Base-by-base conservation (phyloP, 2,888 invertebrate genomes). In the Odontocerum albicorne region DNA sequence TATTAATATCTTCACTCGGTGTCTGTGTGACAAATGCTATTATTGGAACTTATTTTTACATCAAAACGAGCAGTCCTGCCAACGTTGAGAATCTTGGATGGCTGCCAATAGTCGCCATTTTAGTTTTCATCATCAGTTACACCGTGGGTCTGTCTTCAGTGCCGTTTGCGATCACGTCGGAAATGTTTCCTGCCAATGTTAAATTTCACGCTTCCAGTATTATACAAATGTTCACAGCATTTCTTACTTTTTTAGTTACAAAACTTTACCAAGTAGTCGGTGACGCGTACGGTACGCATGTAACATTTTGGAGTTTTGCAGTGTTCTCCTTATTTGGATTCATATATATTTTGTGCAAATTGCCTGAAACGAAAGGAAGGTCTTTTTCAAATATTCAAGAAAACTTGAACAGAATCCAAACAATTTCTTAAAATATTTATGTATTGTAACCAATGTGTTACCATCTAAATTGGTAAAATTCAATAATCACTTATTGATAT, bases 341-440 rank as follows among this genome's bases (percentile, higher is more conserved):
- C 44, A 68, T 81, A 59, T 85, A 83, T 68, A 82, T 86, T 64
- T 63, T 78, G 45, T 67, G 79, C 16, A 69, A 79, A 61, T 77
- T 87, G 13, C 86, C 87, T 1, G 87, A 87, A 70, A 87, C 87
- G 2, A 87, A 85, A 67, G 85, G 86, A 51, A 86, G 85, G 64
- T 85, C 85, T 2, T 77, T 87, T 65, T 78, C 84, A 45, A 80
- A 83, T 65, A 87, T 87, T 64, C 87, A 87, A n/a, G n/a, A n/a
- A n/a, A n/a, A n/a, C n/a, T n/a, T n/a, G n/a, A n/a, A n/a, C n/a
- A n/a, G n/a, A n/a, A n/a, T n/a, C n/a, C n/a, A n/a, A n/a, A n/a
- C n/a, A n/a, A n/a, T n/a, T n/a, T n/a, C n/a, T n/a, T n/a, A n/a
- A n/a, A n/a, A n/a, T n/a, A n/a, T n/a, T n/a, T n/a, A n/a, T n/a